Percentiles rank a stretch among this genome's conserved stretches.
These are phyloP conservation scores for Antrozous pallidus DNA, from an alignment of 2,797 vertebrate species.

Conservation along the genomic window DNA sequence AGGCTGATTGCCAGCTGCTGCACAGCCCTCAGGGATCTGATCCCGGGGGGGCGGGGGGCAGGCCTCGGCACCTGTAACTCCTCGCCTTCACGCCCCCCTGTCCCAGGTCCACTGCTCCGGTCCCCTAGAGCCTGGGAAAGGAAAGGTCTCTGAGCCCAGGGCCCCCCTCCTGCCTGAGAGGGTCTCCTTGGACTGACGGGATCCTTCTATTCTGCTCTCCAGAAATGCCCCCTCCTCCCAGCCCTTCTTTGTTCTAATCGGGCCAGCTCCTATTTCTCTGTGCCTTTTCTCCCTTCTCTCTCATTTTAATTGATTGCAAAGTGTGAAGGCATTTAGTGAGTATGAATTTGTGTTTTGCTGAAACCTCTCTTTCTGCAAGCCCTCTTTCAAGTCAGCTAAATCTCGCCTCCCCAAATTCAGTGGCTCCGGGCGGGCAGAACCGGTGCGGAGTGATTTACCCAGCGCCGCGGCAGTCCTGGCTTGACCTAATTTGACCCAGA, in stretches of 20 bases:
- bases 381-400: slow-evolving; percentile 76
- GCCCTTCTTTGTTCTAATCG: neutral
- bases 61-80: neutral
- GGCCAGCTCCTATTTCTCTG: slow-evolving; percentile 13
- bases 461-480: slow-evolving; percentile 24
- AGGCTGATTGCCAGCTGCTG: neutral
- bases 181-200: neutral
- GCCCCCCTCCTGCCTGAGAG: neutral
- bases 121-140: neutral
- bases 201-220: neutral
- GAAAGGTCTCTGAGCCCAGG: neutral
- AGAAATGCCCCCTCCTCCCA: neutral
- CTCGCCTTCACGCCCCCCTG: neutral
- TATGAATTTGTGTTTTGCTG: slow-evolving; percentile 69
- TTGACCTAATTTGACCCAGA: slow-evolving; percentile 74
- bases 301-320: slow-evolving; percentile 79
- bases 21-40: neutral
- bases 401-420: slow-evolving; percentile 67
- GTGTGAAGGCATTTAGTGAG: slow-evolving; percentile 75
- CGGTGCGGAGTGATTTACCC: slow-evolving; percentile 64
- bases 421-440: slow-evolving; percentile 73
- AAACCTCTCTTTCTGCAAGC: slow-evolving; percentile 79
- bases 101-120: neutral
- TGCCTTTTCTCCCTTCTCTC: slow-evolving; percentile 62
- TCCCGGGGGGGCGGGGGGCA: neutral